Conservation (phyloP, 2,888 invertebrate species). For the Lathronympha strigana region DNA sequence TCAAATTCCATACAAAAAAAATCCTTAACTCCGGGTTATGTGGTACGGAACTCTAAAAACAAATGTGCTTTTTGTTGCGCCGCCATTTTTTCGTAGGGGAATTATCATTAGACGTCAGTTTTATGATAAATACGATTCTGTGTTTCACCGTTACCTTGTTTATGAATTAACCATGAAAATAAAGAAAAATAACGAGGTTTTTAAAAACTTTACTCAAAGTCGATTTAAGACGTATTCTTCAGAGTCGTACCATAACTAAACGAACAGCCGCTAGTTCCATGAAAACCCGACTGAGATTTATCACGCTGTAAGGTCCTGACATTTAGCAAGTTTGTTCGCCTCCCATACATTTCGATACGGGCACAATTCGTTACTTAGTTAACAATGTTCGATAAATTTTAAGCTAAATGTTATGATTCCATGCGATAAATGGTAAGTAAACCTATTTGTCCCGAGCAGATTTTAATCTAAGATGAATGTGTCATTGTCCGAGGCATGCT, state of each 20-base stretch:
- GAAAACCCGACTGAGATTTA: conserved; percentile 37
- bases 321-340: conserved; percentile 44
- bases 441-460: conserved; percentile 71
- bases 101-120: conserved; percentile 30
- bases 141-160: conserved; percentile 2
- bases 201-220: neutral
- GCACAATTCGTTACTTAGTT: conserved; percentile 41
- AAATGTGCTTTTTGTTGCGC: conserved; percentile 30
- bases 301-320: conserved; percentile 35
- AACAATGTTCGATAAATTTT: conserved; percentile 46
- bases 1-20: no score
- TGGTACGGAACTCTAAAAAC: no score
- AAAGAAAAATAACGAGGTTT: neutral
- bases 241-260: conserved; percentile 26
- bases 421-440: conserved; percentile 49
- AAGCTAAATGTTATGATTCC: conserved; percentile 45
- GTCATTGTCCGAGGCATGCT: conserved; percentile 58
- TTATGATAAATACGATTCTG: conserved; percentile 3
- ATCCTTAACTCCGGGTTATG: no score
- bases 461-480: conserved; percentile 72
- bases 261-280: conserved; percentile 24
- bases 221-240: conserved; percentile 19
- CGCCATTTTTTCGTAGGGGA: conserved; percentile 37
- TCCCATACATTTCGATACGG: conserved; percentile 46
- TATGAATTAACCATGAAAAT: neutral